Percentiles rank a stretch among this genome's conserved stretches.
Evolutionary conservation across 2,113 vertebrate genomes (phyloP).

Genomic region (Geococcyx californianus): DNA sequence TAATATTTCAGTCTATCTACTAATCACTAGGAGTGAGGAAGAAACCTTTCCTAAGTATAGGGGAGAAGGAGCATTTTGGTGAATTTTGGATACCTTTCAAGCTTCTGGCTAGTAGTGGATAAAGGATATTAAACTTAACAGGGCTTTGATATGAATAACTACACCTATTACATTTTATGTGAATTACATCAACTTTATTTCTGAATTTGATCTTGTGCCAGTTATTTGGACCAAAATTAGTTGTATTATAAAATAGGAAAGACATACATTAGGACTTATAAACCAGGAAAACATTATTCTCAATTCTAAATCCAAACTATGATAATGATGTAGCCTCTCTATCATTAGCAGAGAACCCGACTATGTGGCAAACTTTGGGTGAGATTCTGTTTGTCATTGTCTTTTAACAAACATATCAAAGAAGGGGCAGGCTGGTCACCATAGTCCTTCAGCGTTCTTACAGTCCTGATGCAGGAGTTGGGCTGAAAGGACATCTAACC

Average conservation of each 20-base stretch:
- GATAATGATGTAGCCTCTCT: background rate
- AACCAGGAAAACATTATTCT: background rate
- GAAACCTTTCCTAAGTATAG: background rate
- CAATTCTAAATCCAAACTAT: background rate
- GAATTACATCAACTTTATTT: background rate
- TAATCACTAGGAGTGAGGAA: background rate
- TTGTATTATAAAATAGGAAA: background rate
- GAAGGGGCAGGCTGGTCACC: background rate
- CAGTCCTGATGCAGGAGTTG: background rate
- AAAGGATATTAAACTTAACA: background rate
- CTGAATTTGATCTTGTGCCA: background rate
- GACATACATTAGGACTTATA: background rate
- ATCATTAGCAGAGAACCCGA: background rate
- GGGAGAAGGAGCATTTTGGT: fast-evolving
- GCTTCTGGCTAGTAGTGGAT: background rate
- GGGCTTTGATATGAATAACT: background rate
- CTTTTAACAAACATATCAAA: background rate
- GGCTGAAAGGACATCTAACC: background rate
- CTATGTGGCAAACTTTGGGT: background rate
- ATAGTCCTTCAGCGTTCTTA: background rate
- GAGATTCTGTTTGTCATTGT: background rate
- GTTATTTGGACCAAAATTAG: background rate
- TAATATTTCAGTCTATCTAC: background rate
- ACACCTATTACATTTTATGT: background rate
- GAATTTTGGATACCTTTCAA: background rate